Conservation (phyloP, 2,113 vertebrate species). For the Anoplopoma fimbria region DNA sequence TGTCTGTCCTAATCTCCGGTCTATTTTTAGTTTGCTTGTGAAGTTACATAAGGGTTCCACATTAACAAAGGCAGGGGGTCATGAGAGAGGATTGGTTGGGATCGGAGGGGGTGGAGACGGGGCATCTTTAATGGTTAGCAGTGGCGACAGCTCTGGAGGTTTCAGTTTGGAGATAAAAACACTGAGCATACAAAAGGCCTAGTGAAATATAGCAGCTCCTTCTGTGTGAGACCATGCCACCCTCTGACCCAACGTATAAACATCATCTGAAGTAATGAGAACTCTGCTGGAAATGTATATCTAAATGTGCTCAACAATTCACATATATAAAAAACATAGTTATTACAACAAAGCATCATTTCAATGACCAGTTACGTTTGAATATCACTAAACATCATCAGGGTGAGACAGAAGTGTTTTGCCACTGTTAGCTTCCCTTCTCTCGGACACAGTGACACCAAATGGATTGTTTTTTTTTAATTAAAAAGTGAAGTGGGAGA, state of each 20-base stretch:
- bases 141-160: conserved; percentile 27
- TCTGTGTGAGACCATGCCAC: conserved; percentile 51
- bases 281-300: conserved; percentile 53
- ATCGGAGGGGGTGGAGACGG: conserved; percentile 26
- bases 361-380: not conserved
- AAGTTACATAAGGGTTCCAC: conserved; percentile 73
- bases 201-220: conserved; percentile 54
- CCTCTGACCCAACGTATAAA: conserved; percentile 62
- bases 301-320: not conserved
- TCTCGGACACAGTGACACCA: too few relatives aligned
- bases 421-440: not conserved
- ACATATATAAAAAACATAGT: not conserved
- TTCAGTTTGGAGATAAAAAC: conserved; percentile 56
- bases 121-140: conserved; percentile 60
- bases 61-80: conserved; percentile 68
- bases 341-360: not conserved
- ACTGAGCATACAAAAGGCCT: conserved; percentile 56
- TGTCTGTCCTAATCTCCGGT: conserved; percentile 52
- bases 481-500: too few relatives aligned
- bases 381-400: too few relatives aligned
- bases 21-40: conserved; percentile 71
- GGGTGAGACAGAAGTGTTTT: not conserved
- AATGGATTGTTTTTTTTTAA: too few relatives aligned
- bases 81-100: conserved; percentile 54
- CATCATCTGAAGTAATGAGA: conserved; percentile 67